These are phyloP conservation scores for Clamator glandarius DNA, from an alignment of 2,797 vertebrate species.

Conservation along the genomic window DNA sequence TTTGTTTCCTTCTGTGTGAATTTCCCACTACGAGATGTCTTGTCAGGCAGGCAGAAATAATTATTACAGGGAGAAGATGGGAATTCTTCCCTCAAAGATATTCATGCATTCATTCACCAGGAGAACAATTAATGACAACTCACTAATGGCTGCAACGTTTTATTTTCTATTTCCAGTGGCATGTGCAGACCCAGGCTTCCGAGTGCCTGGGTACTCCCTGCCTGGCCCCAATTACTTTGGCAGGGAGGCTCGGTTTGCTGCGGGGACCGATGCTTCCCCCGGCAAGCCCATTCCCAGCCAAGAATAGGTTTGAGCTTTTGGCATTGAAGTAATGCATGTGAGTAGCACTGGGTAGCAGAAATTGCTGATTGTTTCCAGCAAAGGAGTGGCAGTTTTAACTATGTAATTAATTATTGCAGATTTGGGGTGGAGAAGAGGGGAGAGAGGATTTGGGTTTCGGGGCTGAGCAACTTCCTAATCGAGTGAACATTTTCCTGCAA, in stretches of 20 bases:
- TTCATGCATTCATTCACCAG: slow-evolving; percentile 28
- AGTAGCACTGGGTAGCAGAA: slow-evolving; percentile 11
- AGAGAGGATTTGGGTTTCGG: neutral
- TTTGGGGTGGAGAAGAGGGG: neutral
- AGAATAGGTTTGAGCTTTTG: slow-evolving; percentile 25
- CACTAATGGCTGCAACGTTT: neutral
- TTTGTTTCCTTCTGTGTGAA: slow-evolving; percentile 11
- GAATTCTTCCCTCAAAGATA: slow-evolving; percentile 38
- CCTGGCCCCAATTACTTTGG: slow-evolving; percentile 45
- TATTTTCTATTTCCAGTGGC: slow-evolving; percentile 29
- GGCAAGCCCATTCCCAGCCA: slow-evolving; percentile 18
- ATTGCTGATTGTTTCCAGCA: slow-evolving; percentile 10
- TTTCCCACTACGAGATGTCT: neutral
- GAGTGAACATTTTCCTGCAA: neutral
- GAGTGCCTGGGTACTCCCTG: slow-evolving; percentile 28
- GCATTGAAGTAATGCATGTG: neutral
- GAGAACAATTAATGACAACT: slow-evolving; percentile 65
- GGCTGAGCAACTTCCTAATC: neutral
- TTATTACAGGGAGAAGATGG: slow-evolving; percentile 39
- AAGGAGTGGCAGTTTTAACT: slow-evolving; percentile 34
- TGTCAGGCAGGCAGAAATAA: slow-evolving; percentile 48
- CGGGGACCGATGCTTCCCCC: neutral
- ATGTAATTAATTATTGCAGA: slow-evolving; percentile 48
- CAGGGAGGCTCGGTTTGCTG: neutral
- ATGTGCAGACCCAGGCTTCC: neutral